phyloP scores from a whole-genome alignment of 2,797 vertebrate genomes.

The Aphelocoma californica region DNA sequence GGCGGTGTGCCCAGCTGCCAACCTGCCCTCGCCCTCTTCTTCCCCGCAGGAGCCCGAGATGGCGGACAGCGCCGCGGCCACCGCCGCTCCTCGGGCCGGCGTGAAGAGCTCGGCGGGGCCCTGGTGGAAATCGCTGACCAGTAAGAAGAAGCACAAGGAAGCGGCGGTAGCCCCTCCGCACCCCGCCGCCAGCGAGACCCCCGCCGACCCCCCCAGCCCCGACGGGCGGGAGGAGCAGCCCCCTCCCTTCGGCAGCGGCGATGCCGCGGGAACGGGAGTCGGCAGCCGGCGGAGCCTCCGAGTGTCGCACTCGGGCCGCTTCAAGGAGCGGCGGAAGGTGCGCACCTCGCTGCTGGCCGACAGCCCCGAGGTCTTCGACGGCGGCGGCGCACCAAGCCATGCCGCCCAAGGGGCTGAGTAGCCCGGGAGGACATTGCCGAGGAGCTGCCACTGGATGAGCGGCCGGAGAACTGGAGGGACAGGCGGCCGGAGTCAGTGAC shows the following conservation, averaged over 20 bases:
- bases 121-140: constrained; percentile 90
- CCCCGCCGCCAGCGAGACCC: background rate
- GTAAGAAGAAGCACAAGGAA: constrained; percentile 83
- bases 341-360: constrained; percentile 84
- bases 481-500: background rate
- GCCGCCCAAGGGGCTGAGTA: constrained; percentile 71
- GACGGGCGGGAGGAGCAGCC: constrained; percentile 66
- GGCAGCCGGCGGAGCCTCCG: constrained; percentile 87
- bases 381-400: constrained; percentile 10
- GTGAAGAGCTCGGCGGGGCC: constrained; percentile 28
- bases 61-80: constrained; percentile 62
- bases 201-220: background rate
- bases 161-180: constrained; percentile 9
- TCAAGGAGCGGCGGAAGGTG: constrained; percentile 85
- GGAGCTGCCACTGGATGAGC: background rate
- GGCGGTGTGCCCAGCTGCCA: background rate
- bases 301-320: constrained; percentile 91
- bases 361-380: constrained; percentile 76
- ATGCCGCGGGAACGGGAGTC: constrained; percentile 71
- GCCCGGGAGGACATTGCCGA: background rate
- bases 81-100: background rate
- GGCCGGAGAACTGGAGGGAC: background rate
- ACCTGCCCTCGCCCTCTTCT: background rate
- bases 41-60: constrained; percentile 20
- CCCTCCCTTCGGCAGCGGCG: constrained; percentile 63